Conservation (phyloP, 2,113 vertebrate species). For the Hydropotes inermis region DNA sequence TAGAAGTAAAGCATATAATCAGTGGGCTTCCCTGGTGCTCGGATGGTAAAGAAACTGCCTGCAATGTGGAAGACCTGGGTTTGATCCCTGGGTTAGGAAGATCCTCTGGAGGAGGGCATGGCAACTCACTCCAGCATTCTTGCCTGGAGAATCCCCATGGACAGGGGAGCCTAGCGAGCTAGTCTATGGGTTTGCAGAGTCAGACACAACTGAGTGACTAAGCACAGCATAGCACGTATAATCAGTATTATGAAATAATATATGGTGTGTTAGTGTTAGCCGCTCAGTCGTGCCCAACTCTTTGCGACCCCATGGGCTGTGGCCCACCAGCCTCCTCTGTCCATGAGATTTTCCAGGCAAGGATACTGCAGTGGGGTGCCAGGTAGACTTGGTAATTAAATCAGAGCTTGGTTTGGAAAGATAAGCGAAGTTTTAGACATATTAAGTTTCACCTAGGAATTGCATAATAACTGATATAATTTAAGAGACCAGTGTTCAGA, state of each 20-base stretch:
- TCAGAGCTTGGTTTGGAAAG: background rate
- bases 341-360: no score
- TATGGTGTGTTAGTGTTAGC: background rate
- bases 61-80: background rate
- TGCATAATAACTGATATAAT: background rate
- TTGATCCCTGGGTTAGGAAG: background rate
- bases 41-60: background rate
- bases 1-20: background rate
- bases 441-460: background rate
- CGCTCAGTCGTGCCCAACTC: no score
- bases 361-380: no score
- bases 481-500: background rate
- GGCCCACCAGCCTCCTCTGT: no score
- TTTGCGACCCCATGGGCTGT: no score
- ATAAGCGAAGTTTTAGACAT: background rate
- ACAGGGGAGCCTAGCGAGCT: background rate
- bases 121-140: background rate
- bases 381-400: background rate
- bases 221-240: background rate
- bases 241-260: background rate
- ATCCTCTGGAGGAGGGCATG: background rate
- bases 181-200: background rate
- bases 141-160: background rate
- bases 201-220: background rate
- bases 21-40: background rate